These are phyloP conservation scores for Patiria pectinifera DNA, from an alignment of 53 echinoderm and acorn worm species.

Conservation along the genomic window DNA sequence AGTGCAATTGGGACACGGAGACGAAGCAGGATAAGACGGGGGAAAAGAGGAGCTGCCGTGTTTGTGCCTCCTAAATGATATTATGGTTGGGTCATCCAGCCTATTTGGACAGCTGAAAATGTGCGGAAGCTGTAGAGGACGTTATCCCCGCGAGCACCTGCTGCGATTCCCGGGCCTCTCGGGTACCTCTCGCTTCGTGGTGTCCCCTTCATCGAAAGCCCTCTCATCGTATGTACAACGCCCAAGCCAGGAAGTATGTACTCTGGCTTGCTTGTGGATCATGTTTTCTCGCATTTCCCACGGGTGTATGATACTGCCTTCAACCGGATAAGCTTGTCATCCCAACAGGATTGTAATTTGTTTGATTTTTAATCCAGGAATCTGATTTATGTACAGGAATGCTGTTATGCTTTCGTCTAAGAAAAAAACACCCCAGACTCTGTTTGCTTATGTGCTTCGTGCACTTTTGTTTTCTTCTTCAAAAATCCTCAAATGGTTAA, in stretches of 20 bases:
- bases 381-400: neutral
- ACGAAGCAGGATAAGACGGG: neutral
- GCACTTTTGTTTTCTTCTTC: neutral
- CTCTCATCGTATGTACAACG: neutral
- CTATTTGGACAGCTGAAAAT: constrained; percentile 66
- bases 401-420: neutral
- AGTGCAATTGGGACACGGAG: constrained; percentile 33
- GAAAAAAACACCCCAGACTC: neutral
- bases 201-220: constrained; percentile 8
- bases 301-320: neutral
- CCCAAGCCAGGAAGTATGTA: neutral
- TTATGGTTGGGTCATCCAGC: constrained; percentile 58
- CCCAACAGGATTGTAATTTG: neutral
- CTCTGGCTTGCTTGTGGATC: neutral
- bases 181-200: neutral
- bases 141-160: constrained; percentile 38
- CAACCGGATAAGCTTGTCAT: neutral
- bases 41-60: neutral
- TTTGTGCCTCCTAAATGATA: constrained; percentile 46
- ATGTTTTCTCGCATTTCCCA: constrained; percentile 4
- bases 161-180: constrained; percentile 29
- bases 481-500: neutral
- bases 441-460: neutral
- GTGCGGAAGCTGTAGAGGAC: constrained; percentile 49
- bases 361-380: neutral